Conservation (phyloP, 2,113 vertebrate species). For the Hippocampus abdominalis region DNA sequence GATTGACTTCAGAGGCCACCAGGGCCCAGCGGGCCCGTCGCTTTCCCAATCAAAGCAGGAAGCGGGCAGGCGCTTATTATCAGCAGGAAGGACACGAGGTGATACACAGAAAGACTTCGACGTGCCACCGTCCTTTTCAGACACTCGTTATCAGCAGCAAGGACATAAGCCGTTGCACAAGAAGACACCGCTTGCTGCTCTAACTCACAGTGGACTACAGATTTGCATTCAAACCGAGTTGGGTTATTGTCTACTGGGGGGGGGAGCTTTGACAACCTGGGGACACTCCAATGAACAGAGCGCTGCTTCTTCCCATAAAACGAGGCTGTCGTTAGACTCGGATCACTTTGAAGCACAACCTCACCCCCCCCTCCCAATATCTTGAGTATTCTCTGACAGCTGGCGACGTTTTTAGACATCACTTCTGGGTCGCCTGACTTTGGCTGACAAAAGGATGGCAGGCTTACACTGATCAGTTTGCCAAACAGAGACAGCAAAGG, state of each 20-base stretch:
- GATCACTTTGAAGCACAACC: constrained; percentile 31
- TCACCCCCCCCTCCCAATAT: constrained; percentile 9
- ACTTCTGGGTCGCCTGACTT: constrained; percentile 47
- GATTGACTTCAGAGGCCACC: constrained; percentile 32
- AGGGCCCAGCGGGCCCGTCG: constrained; percentile 29
- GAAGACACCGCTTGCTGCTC: constrained; percentile 16
- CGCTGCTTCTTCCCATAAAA: constrained; percentile 15
- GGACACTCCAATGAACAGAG: constrained; percentile 39
- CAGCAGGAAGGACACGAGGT: constrained; percentile 34
- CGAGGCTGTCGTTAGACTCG: constrained; percentile 36
- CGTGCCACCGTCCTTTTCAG: constrained; percentile 8
- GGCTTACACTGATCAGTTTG: constrained; percentile 48
- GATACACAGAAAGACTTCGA: constrained; percentile 24
- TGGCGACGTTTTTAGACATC: constrained; percentile 50
- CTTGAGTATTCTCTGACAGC: constrained; percentile 48
- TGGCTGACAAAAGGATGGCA: constrained; percentile 51
- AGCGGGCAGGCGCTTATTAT: constrained; percentile 38
- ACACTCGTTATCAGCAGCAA: constrained; percentile 41
- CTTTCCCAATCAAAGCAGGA: constrained; percentile 30
- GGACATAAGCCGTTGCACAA: constrained; percentile 30
- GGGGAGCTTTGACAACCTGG: constrained; percentile 40
- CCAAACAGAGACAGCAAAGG: constrained; percentile 49
- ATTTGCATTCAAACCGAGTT: constrained; percentile 46
- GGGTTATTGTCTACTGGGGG: constrained; percentile 37
- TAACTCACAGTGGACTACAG: constrained; percentile 16